Evolutionary conservation across 2,797 vertebrate species (phyloP).

Genomic region (Miichthys miiuy): DNA sequence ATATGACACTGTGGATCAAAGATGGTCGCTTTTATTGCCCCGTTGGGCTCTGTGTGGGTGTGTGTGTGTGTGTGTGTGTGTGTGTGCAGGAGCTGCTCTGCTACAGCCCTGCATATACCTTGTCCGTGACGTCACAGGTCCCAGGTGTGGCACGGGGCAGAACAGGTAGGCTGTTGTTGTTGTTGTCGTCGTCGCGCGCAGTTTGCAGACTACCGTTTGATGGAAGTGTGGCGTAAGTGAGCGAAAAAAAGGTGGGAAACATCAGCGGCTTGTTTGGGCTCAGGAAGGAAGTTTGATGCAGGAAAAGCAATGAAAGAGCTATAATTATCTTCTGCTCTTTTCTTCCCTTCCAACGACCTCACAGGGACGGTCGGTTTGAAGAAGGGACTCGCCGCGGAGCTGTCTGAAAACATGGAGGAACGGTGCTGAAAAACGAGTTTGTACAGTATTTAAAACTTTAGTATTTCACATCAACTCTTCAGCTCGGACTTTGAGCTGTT

Average conservation of each 20-base stretch:
- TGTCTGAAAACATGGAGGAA: constrained; percentile 30
- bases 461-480: no score
- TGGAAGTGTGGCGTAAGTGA: no score
- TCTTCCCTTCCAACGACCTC: not conserved
- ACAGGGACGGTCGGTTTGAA: constrained; percentile 11
- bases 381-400: constrained; percentile 1
- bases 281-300: constrained; percentile 74
- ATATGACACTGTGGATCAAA: not conserved
- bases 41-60: not conserved
- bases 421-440: rapidly evolving
- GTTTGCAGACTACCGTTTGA: no score
- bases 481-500: not conserved
- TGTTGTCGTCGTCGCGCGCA: rapidly evolving
- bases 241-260: not conserved
- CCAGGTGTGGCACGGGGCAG: constrained; percentile 77
- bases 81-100: no score
- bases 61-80: not conserved
- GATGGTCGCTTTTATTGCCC: no score
- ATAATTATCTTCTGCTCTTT: constrained; percentile 69
- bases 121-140: constrained; percentile 56
- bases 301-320: constrained; percentile 65
- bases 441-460: rapidly evolving
- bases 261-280: constrained; percentile 36
- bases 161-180: constrained; percentile 60
- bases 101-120: no score